These are phyloP conservation scores for Germaria angustata DNA, from an alignment of 2,888 invertebrate species.

Conservation along the genomic window DNA sequence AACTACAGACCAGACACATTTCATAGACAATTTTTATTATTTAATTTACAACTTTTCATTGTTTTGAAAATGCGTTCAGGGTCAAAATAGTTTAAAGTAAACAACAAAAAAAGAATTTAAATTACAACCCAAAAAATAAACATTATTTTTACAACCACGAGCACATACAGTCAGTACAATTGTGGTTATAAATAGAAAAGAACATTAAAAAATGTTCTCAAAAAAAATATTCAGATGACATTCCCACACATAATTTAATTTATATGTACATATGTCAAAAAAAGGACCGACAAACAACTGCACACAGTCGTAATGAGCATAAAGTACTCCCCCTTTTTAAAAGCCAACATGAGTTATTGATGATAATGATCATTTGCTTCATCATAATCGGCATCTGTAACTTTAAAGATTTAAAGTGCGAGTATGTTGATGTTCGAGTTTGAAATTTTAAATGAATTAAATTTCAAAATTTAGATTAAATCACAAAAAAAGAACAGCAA, in stretches of 20 bases:
- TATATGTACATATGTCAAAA: neutral
- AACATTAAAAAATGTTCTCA: neutral
- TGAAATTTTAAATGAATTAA: neutral
- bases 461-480: neutral
- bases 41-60: constrained; percentile 1
- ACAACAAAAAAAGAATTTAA: neutral
- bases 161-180: neutral
- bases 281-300: neutral
- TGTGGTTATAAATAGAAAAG: neutral
- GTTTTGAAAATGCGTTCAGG: constrained; percentile 20
- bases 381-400: neutral
- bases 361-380: neutral
- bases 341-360: neutral
- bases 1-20: constrained; percentile 10
- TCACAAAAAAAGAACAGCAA: neutral
- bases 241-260: neutral
- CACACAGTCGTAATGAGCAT: neutral
- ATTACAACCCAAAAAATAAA: constrained; percentile 23
- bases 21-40: neutral
- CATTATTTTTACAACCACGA: neutral
- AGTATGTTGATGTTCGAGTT: neutral
- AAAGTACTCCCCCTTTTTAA: neutral
- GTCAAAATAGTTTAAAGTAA: constrained; percentile 34
- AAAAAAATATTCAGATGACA: neutral
- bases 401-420: neutral